phyloP scores from a whole-genome alignment of 2,113 vertebrate genomes.

The Gymnogyps californianus region DNA sequence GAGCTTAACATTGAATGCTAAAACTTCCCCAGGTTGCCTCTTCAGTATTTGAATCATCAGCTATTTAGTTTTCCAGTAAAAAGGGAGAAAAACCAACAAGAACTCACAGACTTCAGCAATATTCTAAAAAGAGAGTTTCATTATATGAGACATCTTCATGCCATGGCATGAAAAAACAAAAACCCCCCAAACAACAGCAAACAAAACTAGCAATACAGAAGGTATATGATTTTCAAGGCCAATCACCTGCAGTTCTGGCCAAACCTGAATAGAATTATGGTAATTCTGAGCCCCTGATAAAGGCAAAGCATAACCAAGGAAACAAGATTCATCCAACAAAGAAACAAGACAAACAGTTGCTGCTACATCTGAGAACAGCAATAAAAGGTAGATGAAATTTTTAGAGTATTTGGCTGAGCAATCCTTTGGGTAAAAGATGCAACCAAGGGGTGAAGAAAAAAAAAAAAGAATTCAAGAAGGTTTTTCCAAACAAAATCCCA shows the following conservation, averaged over 20 bases:
- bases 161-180: neutral
- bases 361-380: neutral
- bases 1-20: neutral
- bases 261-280: neutral
- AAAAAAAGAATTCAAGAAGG: neutral
- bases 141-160: neutral
- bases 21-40: slow-evolving; percentile 26
- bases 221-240: neutral
- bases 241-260: neutral
- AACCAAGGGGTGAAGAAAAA: neutral
- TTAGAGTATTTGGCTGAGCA: neutral
- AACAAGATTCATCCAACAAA: neutral
- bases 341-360: too few species aligned
- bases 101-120: neutral
- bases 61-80: neutral
- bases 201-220: neutral
- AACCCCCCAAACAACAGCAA: neutral
- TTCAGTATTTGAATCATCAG: neutral
- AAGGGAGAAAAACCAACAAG: neutral
- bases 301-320: neutral
- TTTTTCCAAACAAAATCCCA: neutral
- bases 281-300: neutral
- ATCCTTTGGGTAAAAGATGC: neutral
- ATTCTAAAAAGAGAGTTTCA: neutral
- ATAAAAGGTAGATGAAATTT: neutral